Evolutionary conservation across 2,113 vertebrate species (phyloP), one percentile per base, ranked within the genome.

Genomic region (Eptatretus burgeri): DNA sequence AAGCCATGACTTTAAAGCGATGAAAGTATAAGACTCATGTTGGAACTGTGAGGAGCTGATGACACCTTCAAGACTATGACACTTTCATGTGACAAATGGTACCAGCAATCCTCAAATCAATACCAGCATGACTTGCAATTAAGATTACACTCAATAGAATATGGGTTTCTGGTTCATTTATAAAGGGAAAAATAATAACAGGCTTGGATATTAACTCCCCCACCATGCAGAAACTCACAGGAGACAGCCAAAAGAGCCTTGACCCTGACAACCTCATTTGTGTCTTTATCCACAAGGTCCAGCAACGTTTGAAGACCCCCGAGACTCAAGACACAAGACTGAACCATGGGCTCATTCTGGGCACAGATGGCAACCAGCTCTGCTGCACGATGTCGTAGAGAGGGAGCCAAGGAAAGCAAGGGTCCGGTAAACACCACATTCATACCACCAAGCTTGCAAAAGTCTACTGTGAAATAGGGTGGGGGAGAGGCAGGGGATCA

Each of bases 181-280:
- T 41, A 7, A 41, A 41, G 7, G 7, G 3, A 41, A 41, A 41
- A 41, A 41, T 41, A 41, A 41, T 41, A 41, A 41, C 27, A 41
- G 27, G 27, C 27, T 41, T 41, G 27, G 27, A 5, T 41, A 41
- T 3, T 41, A 3, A 8, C 53, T 7, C 11, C 17, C 2, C 9
- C 51, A 19, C 11, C 14, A 14, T 2, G 20, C 27, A 2, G 1
- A 11, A 50, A 79, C 84, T 83, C 69, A 88, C 84, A 88, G 56
- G 84, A 89, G 50, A 85, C 78, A 1, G 84, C 84, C 2, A 84
- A 84, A 50, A 89, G 81, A 1, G 82, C 78, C 72, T 89, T 89
- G 62, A 89, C 78, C 50, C 79, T 75, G 67, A 85, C 81, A 0
- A 74, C 72, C 62, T 80, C 74, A 1, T 77, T 68, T 51, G 75